Evolutionary conservation across 2,113 vertebrate genomes (phyloP), one percentile per base, ranked within the genome.

Genomic region (Garra rufa): DNA sequence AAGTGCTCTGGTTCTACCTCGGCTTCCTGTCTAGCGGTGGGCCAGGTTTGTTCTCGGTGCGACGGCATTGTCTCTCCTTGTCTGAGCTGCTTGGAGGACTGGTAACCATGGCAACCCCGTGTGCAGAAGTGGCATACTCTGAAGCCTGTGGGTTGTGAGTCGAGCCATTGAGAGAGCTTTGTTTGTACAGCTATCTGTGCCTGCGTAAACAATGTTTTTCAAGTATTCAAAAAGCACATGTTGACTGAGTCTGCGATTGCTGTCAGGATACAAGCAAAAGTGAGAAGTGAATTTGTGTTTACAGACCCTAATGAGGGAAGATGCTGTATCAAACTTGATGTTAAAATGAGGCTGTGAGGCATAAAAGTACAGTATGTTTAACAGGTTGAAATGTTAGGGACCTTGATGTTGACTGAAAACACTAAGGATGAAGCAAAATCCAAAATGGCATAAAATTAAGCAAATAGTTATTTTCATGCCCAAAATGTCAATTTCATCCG

Each of bases 141-240:
- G 26, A 78, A 24, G 55, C 70, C 52, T 50, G 83, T 41, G 34
- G 55, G 70, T 73, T 71, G 69, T 46, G 50, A 84, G 48, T 79
- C 26, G 24, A 26, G 55, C 34, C 46, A 34, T 26, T 46, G 13
- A 81, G 74, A 76, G 44, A 46, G 81, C 24, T 11, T 43, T 77
- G 28, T 84, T 75, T 48, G 24, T 73, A 26, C 61, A 63, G 30
- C 41, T 76, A 55, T 63, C 24, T 65, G 48, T 30, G 48, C 41
- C 24, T 88, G 84, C 70, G 81, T 88, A 78, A 52, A 76, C 74
- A 59, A 21, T 70, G 83, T 57, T 48, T 63, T 76, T 76, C 44
- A 50, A 41, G 83, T 84, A 75, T 70, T 48, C 57, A 34, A 61
- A 30, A 67, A 70, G 73, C 76, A 43, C 38, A 52, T 59, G 76